phyloP scores from a whole-genome alignment of 1,140 invertebrate species.

The Plutomurus gul region DNA sequence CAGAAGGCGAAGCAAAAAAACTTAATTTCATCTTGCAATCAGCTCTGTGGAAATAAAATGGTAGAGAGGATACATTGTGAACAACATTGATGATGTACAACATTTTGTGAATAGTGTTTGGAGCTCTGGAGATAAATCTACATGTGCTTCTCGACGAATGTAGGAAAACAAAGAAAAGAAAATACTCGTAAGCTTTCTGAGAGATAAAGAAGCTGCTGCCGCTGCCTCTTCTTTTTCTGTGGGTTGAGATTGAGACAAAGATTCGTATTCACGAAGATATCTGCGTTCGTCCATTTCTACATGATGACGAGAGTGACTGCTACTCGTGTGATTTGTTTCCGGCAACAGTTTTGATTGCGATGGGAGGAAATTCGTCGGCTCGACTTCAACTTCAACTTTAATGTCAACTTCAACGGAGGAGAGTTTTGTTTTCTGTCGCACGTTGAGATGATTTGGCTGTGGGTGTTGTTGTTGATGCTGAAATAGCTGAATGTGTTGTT shows the following conservation, averaged over 20 bases:
- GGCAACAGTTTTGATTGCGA: background rate
- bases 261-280: background rate
- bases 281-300: background rate
- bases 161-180: background rate
- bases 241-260: background rate
- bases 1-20: background rate
- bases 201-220: background rate
- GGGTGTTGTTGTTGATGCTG: background rate
- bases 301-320: background rate
- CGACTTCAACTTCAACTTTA: background rate
- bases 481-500: background rate
- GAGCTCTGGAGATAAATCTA: background rate
- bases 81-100: background rate
- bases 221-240: background rate
- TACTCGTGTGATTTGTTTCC: background rate
- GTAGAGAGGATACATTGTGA: background rate
- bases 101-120: background rate
- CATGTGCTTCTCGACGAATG: too few species aligned
- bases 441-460: background rate
- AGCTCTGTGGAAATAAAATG: background rate
- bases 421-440: background rate
- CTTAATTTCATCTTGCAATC: background rate
- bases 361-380: conserved; percentile 15
- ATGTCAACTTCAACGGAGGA: background rate
- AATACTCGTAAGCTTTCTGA: background rate